These are phyloP conservation scores for Callaeas wilsoni DNA, from an alignment of 2,113 vertebrate species.

Conservation along the genomic window DNA sequence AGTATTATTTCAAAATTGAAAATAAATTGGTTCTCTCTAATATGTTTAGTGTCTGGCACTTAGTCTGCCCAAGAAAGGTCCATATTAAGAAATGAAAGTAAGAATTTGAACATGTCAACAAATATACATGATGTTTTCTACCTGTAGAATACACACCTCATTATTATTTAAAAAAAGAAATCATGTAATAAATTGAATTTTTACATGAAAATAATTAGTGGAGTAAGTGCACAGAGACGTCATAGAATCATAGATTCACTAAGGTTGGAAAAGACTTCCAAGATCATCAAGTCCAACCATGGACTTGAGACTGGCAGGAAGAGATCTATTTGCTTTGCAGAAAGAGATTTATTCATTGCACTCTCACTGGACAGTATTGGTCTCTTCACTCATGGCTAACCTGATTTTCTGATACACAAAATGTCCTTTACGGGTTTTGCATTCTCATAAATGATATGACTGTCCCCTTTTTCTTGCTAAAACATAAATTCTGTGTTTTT, in stretches of 20 bases:
- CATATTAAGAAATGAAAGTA: not conserved
- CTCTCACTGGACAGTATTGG: not conserved
- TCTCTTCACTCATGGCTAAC: not conserved
- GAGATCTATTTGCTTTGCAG: not conserved
- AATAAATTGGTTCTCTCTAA: not conserved
- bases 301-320: not conserved
- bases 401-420: not conserved
- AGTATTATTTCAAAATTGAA: not conserved
- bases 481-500: not conserved
- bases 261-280: not conserved
- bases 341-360: not conserved
- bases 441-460: not conserved
- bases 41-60: not conserved
- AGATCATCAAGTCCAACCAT: not conserved
- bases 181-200: not conserved
- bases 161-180: not conserved
- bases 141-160: not conserved
- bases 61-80: not conserved
- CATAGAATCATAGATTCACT: not conserved
- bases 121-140: not conserved
- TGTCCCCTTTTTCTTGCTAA: not conserved
- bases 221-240: accelerated
- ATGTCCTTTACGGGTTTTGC: not conserved
- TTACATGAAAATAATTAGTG: not conserved
- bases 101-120: not conserved